Conservation (phyloP, 2,113 vertebrate genomes). For the Eublepharis macularius region DNA sequence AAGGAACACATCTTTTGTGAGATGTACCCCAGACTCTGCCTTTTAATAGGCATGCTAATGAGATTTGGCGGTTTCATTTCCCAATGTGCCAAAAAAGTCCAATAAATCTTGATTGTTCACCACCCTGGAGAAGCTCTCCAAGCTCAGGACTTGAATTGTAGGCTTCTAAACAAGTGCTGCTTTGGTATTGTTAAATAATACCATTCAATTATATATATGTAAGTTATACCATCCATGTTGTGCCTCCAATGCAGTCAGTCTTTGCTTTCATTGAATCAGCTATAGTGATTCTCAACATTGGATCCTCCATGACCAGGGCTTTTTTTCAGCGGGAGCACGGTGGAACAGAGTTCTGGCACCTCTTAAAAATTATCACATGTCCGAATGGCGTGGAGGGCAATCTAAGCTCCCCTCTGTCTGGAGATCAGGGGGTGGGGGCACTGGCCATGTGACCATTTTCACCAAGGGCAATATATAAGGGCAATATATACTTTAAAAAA, state of each 20-base stretch:
- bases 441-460: too few species aligned
- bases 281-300: background rate
- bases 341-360: too few species aligned
- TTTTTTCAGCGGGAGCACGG: too few species aligned
- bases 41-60: constrained; percentile 88
- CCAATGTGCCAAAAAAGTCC: constrained; percentile 80
- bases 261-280: too few species aligned
- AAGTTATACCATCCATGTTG: background rate
- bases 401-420: too few species aligned
- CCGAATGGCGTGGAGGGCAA: too few species aligned
- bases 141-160: constrained; percentile 67
- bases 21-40: constrained; percentile 85
- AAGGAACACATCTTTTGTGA: constrained; percentile 85
- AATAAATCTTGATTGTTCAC: constrained; percentile 84
- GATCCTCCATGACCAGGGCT: background rate
- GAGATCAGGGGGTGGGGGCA: too few species aligned
- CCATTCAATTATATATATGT: constrained; percentile 56
- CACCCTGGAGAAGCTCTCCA: constrained; percentile 77
- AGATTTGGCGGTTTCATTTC: constrained; percentile 82
- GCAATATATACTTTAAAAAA: too few species aligned
- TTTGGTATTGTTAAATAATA: background rate
- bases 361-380: too few species aligned
- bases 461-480: too few species aligned
- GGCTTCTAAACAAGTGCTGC: constrained; percentile 79
- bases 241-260: constrained; percentile 20